Percentiles rank a stretch among this genome's conserved stretches.
These are phyloP conservation scores for Sisor rabdophorus DNA, from an alignment of 2,113 vertebrate genomes.

Conservation along the genomic window DNA sequence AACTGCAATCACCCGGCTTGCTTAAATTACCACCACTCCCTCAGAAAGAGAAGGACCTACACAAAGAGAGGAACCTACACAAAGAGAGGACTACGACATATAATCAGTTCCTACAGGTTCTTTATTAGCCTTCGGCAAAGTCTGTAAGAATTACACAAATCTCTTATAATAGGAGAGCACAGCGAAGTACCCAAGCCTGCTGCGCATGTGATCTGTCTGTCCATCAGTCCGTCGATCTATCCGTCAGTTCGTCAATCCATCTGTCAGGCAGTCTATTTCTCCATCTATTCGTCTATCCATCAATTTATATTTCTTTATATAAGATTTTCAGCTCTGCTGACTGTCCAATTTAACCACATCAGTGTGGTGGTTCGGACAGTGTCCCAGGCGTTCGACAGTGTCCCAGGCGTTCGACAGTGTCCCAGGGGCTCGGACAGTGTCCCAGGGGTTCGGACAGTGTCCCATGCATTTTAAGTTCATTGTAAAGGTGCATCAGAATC, in stretches of 20 bases:
- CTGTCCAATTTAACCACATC: no score
- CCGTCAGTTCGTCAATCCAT: not conserved
- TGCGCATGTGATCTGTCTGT: slow-evolving; percentile 37
- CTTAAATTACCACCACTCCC: slow-evolving; percentile 47
- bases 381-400: no score
- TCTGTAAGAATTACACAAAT: slow-evolving; percentile 52
- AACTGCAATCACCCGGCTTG: slow-evolving; percentile 62
- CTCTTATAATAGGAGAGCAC: slow-evolving; percentile 41
- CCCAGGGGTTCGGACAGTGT: no score
- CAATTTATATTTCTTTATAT: no score
- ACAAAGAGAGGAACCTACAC: slow-evolving; percentile 11
- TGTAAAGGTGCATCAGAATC: no score
- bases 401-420: no score
- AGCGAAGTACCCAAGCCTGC: slow-evolving; percentile 11
- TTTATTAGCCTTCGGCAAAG: slow-evolving; percentile 51
- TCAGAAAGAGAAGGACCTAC: slow-evolving; percentile 39
- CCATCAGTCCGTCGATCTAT: slow-evolving; percentile 33
- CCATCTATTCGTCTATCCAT: no score
- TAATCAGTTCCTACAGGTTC: slow-evolving; percentile 50
- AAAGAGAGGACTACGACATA: not conserved
- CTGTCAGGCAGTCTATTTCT: no score
- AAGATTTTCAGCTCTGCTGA: no score
- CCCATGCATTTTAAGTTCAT: no score
- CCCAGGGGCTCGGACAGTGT: no score
- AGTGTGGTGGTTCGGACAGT: no score